These are phyloP conservation scores for Pangasianodon hypophthalmus DNA, from an alignment of 2,113 vertebrate genomes.

Conservation along the genomic window DNA sequence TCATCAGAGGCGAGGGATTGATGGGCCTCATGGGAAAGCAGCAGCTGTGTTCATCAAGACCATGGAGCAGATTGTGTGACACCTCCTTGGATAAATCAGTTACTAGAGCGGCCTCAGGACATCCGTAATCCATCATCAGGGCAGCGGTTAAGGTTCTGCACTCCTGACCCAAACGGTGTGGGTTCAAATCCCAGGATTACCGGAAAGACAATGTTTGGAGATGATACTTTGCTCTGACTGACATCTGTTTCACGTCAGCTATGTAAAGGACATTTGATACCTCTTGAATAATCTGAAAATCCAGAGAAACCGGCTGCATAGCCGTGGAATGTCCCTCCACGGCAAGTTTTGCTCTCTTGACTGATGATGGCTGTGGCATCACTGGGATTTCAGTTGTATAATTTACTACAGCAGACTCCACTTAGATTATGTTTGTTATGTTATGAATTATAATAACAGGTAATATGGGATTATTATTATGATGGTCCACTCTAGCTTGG, in stretches of 20 bases:
- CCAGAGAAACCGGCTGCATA: background rate
- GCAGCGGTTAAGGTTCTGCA: background rate
- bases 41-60: background rate
- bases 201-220: background rate
- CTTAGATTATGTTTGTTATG: background rate
- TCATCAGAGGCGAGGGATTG: background rate
- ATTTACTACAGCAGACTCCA: background rate
- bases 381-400: background rate
- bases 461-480: no score
- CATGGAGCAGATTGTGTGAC: background rate
- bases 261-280: background rate
- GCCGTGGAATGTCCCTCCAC: no score
- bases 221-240: background rate
- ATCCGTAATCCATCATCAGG: background rate
- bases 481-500: background rate
- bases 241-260: background rate
- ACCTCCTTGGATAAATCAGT: background rate
- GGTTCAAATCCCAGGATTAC: background rate
- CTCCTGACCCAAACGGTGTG: background rate
- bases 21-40: background rate
- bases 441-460: background rate
- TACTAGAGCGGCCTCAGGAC: background rate
- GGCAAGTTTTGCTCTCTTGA: no score
- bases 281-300: background rate
- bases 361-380: no score